Evolutionary conservation across 2,888 invertebrate species (phyloP).

Genomic region (Linnaemya tessellans): DNA sequence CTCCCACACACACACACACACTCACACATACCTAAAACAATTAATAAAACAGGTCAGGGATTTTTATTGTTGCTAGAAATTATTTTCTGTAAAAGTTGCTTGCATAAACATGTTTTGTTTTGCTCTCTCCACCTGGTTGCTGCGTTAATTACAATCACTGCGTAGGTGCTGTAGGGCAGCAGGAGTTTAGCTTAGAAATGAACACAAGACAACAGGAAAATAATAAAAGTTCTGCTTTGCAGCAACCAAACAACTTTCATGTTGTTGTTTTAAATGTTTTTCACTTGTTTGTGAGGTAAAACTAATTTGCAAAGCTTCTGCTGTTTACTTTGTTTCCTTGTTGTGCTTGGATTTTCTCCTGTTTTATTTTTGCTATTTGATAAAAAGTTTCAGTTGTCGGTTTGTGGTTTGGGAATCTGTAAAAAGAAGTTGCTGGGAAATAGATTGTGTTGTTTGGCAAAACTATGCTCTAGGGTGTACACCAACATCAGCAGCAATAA

Average conservation of each 20-base stretch:
- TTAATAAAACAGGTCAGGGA: conserved; percentile 36
- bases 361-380: background rate
- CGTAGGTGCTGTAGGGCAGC: background rate
- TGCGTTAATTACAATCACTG: conserved; percentile 1
- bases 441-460: conserved; percentile 20
- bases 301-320: conserved; percentile 44
- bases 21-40: background rate
- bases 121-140: background rate
- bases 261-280: conserved; percentile 22
- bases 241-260: background rate
- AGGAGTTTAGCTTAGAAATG: background rate
- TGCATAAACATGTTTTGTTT: conserved; percentile 38
- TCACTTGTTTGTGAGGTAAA: conserved; percentile 35
- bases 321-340: background rate
- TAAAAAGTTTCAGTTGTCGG: conserved; percentile 40
- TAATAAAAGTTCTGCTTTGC: background rate
- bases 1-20: background rate
- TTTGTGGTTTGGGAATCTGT: conserved; percentile 39
- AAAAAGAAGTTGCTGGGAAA: conserved; percentile 1
- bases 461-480: conserved; percentile 36
- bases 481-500: conserved; percentile 30
- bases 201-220: background rate
- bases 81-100: conserved; percentile 36
- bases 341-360: background rate
- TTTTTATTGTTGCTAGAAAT: conserved; percentile 13